A percentile compares a stretch with the other conserved stretches of the same genome.
Conservation (phyloP, 2,113 vertebrate genomes). For the Sprattus sprattus region DNA sequence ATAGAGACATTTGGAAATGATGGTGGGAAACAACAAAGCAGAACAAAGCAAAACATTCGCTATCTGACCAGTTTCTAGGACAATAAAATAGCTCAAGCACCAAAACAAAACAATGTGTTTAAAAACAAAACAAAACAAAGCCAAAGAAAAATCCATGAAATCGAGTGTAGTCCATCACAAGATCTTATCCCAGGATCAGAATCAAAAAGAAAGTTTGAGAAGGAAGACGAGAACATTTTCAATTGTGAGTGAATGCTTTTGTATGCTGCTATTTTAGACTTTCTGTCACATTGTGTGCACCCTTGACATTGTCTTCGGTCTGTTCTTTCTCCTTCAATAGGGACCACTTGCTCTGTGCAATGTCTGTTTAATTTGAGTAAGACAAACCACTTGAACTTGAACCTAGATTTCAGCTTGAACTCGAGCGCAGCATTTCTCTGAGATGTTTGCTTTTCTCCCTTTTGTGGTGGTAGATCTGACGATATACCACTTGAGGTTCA, state of each 20-base stretch:
- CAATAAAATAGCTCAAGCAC: background rate
- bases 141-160: background rate
- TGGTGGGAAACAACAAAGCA: background rate
- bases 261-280: background rate
- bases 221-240: background rate
- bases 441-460: background rate
- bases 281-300: background rate
- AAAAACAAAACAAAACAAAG: background rate
- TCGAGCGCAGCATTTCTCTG: background rate
- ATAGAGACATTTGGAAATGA: background rate
- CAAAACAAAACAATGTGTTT: background rate
- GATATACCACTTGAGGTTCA: background rate
- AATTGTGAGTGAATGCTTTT: background rate
- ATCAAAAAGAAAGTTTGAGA: background rate
- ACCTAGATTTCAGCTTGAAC: background rate
- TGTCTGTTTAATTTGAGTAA: background rate
- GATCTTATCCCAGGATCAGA: background rate
- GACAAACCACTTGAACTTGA: constrained; percentile 13
- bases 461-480: background rate
- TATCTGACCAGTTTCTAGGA: background rate
- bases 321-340: background rate
- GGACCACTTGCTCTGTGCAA: background rate
- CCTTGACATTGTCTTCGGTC: background rate
- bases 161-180: background rate
- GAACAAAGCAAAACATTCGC: background rate